phyloP scores from a whole-genome alignment of 2,113 vertebrate genomes.

The Nothoprocta pentlandii region DNA sequence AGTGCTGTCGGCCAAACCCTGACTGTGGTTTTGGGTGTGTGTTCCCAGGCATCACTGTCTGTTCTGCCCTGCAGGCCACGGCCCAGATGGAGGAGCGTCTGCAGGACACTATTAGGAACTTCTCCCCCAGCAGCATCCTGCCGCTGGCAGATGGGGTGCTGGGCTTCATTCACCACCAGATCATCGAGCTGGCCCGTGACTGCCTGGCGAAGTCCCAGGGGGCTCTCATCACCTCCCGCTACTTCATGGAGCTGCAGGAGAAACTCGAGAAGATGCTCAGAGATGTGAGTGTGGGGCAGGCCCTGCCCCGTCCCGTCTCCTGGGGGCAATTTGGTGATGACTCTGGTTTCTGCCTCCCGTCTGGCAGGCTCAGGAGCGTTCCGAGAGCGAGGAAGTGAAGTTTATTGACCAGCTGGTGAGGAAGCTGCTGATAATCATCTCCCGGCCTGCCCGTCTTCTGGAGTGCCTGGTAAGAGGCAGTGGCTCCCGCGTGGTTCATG shows the following conservation, averaged over 20 bases:
- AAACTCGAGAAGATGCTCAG: conserved; percentile 94
- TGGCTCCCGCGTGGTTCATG: background rate
- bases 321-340: background rate
- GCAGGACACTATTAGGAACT: conserved; percentile 88
- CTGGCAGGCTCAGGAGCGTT: conserved; percentile 89
- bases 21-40: rapidly evolving
- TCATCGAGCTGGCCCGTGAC: conserved; percentile 93
- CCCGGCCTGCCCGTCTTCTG: conserved; percentile 91
- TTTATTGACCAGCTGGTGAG: conserved; percentile 90
- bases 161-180: conserved; percentile 98
- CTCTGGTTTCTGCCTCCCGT: background rate
- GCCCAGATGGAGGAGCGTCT: conserved; percentile 97
- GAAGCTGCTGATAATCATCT: conserved; percentile 96
- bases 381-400: conserved; percentile 92
- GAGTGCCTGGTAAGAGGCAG: conserved; percentile 90
- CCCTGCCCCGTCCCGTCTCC: background rate
- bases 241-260: conserved; percentile 97
- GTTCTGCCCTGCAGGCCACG: conserved; percentile 84
- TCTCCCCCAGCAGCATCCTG: conserved; percentile 85
- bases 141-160: conserved; percentile 92
- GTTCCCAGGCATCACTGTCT: background rate
- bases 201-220: conserved; percentile 94
- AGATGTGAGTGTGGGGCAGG: conserved; percentile 78
- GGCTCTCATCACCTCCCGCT: conserved; percentile 92
- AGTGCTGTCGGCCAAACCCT: background rate